Percentiles rank a stretch among this genome's conserved stretches.
Evolutionary conservation across 2,797 vertebrate genomes (phyloP).

Genomic region (Hafferia zeledoni): DNA sequence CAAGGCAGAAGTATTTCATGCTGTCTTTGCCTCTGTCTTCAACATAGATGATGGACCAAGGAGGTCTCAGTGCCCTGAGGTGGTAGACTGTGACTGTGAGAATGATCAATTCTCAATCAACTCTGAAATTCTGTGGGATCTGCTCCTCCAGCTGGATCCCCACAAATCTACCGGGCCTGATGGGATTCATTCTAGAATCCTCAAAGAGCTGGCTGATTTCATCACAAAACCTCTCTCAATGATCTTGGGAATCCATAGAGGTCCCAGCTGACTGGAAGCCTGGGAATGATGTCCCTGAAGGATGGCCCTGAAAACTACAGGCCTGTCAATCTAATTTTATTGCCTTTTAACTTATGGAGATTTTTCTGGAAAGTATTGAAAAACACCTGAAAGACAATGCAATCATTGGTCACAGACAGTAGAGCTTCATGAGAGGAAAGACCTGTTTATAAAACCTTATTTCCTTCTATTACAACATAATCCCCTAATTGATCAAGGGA

Average conservation of each 20-base stretch:
- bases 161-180: neutral
- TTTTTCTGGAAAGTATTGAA: neutral
- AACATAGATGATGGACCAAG: neutral
- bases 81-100: neutral
- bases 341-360: neutral
- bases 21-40: neutral
- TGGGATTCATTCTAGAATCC: neutral
- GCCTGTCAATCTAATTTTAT: neutral
- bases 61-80: neutral
- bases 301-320: neutral
- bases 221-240: neutral
- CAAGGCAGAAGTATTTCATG: neutral
- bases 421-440: neutral
- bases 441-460: neutral
- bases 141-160: neutral
- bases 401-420: neutral
- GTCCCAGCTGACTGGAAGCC: neutral
- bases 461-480: neutral
- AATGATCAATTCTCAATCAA: neutral
- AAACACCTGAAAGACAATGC: neutral
- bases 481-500: neutral
- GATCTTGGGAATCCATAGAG: neutral
- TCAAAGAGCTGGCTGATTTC: neutral
- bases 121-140: neutral
- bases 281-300: neutral